phyloP scores from a whole-genome alignment of 2,797 vertebrate genomes.

The Alosa sapidissima region DNA sequence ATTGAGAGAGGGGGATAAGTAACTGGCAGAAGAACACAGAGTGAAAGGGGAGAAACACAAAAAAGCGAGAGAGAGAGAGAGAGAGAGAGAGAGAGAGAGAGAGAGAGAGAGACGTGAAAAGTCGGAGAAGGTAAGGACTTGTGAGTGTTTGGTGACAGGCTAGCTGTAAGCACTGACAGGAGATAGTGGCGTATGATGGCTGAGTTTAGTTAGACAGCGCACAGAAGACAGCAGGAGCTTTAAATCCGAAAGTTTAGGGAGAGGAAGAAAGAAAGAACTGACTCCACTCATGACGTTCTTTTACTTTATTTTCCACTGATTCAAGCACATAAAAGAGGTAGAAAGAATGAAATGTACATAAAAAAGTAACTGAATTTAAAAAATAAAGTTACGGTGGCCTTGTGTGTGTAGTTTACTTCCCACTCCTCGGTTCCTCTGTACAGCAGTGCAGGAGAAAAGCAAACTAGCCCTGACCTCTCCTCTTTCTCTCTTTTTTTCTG shows the following conservation, averaged over 20 bases:
- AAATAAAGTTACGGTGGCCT: neutral
- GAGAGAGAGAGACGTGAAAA: constrained; percentile 24
- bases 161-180: neutral
- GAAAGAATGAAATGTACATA: neutral
- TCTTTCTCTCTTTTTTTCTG: neutral
- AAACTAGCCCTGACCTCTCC: neutral
- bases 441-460: neutral
- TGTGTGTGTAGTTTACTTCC: neutral
- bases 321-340: neutral
- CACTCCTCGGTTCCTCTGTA: neutral
- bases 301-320: neutral
- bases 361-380: neutral
- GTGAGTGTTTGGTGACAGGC: neutral
- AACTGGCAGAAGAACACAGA: too few relatives aligned
- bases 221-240: neutral
- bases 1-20: too few relatives aligned
- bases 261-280: neutral
- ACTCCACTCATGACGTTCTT: neutral
- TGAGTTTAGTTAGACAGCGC: neutral
- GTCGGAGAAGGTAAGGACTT: constrained; percentile 6
- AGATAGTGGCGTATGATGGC: neutral
- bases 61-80: neutral
- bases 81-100: neutral
- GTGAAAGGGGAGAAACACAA: too few relatives aligned
- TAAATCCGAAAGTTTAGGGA: neutral